Evolutionary conservation across 2,113 vertebrate genomes (phyloP).

Genomic region (Spizaetus ornatus): DNA sequence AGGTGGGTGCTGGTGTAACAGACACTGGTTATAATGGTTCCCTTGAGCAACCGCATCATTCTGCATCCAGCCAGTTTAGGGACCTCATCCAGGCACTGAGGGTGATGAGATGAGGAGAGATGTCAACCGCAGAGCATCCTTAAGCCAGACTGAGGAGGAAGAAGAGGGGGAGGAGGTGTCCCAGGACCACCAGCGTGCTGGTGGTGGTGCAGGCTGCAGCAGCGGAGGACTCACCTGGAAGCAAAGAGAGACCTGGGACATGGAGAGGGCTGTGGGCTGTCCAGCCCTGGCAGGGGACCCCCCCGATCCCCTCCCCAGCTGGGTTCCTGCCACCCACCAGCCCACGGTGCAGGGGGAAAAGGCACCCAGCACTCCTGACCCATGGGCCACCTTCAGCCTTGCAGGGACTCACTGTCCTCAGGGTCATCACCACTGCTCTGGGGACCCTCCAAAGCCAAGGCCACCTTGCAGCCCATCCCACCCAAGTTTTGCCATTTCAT

Average conservation of each 20-base stretch:
- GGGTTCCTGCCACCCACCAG: background rate
- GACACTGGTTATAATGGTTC: background rate
- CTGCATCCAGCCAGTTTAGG: accelerated
- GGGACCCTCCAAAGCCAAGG: background rate
- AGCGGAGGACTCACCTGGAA: background rate
- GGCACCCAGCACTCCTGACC: background rate
- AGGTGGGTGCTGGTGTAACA: background rate
- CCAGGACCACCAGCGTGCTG: background rate
- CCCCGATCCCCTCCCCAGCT: accelerated
- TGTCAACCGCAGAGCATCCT: accelerated
- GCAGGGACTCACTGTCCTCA: background rate
- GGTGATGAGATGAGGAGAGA: background rate
- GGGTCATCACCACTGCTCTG: accelerated
- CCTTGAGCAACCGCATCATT: accelerated
- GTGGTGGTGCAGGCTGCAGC: background rate
- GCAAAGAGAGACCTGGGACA: accelerated
- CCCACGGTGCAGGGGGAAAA: background rate
- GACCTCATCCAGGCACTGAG: background rate
- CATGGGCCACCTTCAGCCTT: background rate
- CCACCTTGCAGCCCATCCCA: background rate
- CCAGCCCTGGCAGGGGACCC: background rate
- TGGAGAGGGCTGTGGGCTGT: background rate
- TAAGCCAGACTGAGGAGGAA: background rate
- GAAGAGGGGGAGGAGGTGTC: background rate
- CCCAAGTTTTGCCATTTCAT: accelerated